Conservation (phyloP, 2,888 invertebrate genomes). For the Clunio marinus region DNA sequence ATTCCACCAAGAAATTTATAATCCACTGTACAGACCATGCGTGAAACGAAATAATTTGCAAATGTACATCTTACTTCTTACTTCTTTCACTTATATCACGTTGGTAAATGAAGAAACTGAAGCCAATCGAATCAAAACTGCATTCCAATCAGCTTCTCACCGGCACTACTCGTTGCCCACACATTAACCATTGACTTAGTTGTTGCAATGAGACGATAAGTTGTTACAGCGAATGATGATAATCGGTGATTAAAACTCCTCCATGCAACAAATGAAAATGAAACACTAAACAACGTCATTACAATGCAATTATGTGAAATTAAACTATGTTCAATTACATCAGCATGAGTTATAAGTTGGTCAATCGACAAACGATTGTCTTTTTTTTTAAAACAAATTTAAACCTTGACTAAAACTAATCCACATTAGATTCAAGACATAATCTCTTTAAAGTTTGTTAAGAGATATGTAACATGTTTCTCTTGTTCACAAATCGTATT, state of each 20-base stretch:
- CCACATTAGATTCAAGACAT: neutral
- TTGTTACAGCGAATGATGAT: slow-evolving; percentile 10
- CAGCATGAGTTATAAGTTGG: neutral
- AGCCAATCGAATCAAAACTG: slow-evolving; percentile 13
- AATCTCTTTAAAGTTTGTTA: neutral
- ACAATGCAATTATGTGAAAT: neutral
- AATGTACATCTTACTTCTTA: neutral
- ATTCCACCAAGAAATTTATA: no score
- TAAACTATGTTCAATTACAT: neutral
- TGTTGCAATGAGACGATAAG: no score
- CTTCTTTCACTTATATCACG: neutral
- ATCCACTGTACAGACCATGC: neutral
- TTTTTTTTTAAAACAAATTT: neutral
- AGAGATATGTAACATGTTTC: neutral
- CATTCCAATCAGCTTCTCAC: neutral
- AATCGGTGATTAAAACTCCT: slow-evolving; percentile 17
- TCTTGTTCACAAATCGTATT: neutral
- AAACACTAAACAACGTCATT: neutral
- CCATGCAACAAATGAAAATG: neutral
- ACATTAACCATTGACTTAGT: neutral
- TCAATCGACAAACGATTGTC: neutral
- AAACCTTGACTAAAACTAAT: neutral
- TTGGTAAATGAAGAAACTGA: neutral
- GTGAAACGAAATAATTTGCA: slow-evolving; percentile 24
- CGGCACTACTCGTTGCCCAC: neutral